phyloP scores from a whole-genome alignment of 2,797 vertebrate species.

The Peromyscus eremicus region DNA sequence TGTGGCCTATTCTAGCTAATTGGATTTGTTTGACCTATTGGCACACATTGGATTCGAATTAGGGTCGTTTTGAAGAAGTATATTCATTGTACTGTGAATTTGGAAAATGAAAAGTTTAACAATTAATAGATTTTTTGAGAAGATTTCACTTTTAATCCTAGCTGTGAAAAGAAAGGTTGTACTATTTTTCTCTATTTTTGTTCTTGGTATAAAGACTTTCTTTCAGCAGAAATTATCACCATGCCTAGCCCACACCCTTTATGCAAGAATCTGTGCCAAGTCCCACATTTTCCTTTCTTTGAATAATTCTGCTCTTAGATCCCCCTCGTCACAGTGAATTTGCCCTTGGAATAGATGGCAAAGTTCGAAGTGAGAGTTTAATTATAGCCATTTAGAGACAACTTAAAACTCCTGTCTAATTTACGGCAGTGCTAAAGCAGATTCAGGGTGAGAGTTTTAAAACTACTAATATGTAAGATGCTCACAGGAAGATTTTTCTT shows the following conservation, averaged over 20 bases:
- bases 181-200: conserved; percentile 57
- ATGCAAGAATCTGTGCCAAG: conserved; percentile 82
- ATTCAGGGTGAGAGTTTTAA: conserved; percentile 82
- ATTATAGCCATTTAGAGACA: conserved; percentile 88
- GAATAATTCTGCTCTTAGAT: conserved; percentile 80
- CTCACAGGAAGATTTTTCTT: conserved; percentile 81
- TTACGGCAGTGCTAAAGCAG: conserved; percentile 86
- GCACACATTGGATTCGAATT: neutral
- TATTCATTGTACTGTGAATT: conserved; percentile 64
- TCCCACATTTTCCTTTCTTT: conserved; percentile 68
- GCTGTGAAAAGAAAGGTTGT: conserved; percentile 36
- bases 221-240: conserved; percentile 80
- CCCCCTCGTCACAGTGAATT: conserved; percentile 80
- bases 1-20: conserved; percentile 42
- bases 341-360: conserved; percentile 84
- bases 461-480: conserved; percentile 80
- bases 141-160: conserved; percentile 64
- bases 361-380: conserved; percentile 85
- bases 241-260: conserved; percentile 79
- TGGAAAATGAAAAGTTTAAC: conserved; percentile 64
- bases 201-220: conserved; percentile 74
- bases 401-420: conserved; percentile 88
- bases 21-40: conserved; percentile 23
- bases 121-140: conserved; percentile 70
- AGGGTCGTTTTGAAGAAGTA: conserved; percentile 56